Evolutionary conservation across 64 coral and sea anemone species (phyloP).

Genomic region (Cladopsammia gracilis): DNA sequence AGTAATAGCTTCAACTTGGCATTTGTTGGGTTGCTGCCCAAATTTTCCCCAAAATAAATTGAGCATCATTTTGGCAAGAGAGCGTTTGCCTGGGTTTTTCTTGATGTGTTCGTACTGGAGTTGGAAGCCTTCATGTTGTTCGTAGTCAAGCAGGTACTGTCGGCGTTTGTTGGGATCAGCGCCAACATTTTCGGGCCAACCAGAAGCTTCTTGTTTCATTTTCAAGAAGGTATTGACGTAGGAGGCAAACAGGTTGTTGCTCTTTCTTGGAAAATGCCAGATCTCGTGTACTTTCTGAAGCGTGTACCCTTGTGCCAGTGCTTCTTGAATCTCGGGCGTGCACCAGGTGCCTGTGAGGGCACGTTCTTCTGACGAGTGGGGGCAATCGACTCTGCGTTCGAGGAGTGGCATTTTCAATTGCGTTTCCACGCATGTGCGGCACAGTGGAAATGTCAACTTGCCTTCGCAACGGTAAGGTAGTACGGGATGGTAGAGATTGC

Average conservation of each 20-base stretch:
- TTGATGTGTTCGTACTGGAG: neutral
- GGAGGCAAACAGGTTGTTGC: neutral
- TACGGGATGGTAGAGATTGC: neutral
- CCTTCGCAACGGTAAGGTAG: slow-evolving; percentile 12
- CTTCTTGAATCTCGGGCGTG: neutral
- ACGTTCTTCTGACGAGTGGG: neutral
- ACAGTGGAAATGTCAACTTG: slow-evolving; percentile 42
- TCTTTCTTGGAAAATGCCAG: slow-evolving; percentile 20
- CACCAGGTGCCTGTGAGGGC: neutral
- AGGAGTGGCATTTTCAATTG: neutral
- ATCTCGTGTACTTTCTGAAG: neutral
- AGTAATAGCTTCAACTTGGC: neutral
- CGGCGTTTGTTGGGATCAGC: neutral
- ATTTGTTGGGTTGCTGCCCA: neutral
- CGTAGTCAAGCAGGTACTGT: neutral
- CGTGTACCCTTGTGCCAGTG: neutral
- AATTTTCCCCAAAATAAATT: slow-evolving; percentile 41
- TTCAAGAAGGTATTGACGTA: slow-evolving; percentile 56
- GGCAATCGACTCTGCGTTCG: neutral
- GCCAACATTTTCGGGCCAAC: neutral
- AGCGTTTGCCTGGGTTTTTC: neutral
- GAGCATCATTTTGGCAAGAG: neutral
- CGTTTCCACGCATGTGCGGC: slow-evolving; percentile 16
- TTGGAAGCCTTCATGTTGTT: neutral
- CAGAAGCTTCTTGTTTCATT: slow-evolving; percentile 21